A percentile compares a stretch with the other conserved stretches of the same genome.
Conservation (phyloP, 2,797 vertebrate species). For the Chanos chanos region DNA sequence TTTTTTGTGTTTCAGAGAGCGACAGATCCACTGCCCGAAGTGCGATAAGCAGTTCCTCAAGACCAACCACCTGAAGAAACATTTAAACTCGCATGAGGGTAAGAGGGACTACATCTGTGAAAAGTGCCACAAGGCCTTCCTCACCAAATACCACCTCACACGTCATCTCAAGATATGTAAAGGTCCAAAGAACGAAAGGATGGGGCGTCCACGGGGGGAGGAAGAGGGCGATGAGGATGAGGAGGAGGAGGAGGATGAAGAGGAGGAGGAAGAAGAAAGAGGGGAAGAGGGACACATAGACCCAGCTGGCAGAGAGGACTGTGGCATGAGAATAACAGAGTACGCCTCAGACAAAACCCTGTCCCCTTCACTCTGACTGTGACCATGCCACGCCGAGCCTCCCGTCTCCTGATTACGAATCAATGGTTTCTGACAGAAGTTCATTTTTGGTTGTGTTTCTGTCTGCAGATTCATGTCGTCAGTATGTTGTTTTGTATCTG, state of each 20-base stretch:
- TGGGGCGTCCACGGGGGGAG: constrained; percentile 71
- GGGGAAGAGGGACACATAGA: constrained; percentile 41
- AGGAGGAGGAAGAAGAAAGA: constrained; percentile 33
- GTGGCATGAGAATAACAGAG: constrained; percentile 62
- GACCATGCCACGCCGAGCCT: neutral
- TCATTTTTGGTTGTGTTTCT: neutral
- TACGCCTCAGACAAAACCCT: constrained; percentile 61
- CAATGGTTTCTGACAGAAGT: neutral
- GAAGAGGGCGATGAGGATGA: constrained; percentile 60
- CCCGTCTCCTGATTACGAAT: neutral
- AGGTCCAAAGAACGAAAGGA: constrained; percentile 81
- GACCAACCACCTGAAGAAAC: constrained; percentile 95
- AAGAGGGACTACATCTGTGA: constrained; percentile 95
- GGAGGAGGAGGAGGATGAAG: constrained; percentile 35
- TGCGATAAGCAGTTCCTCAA: constrained; percentile 94
- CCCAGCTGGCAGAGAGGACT: constrained; percentile 60
- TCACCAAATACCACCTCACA: constrained; percentile 97
- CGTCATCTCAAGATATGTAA: constrained; percentile 98
- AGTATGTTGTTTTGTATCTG: no score
- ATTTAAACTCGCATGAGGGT: constrained; percentile 96
- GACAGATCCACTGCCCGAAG: constrained; percentile 93
- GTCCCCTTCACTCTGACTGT: neutral
- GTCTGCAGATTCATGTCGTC: no score
- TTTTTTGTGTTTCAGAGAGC: constrained; percentile 81
- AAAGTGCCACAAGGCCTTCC: constrained; percentile 95